Evolutionary conservation across 2,113 vertebrate species (phyloP), one percentile per base, ranked within the genome.

Genomic region (Colius striatus): DNA sequence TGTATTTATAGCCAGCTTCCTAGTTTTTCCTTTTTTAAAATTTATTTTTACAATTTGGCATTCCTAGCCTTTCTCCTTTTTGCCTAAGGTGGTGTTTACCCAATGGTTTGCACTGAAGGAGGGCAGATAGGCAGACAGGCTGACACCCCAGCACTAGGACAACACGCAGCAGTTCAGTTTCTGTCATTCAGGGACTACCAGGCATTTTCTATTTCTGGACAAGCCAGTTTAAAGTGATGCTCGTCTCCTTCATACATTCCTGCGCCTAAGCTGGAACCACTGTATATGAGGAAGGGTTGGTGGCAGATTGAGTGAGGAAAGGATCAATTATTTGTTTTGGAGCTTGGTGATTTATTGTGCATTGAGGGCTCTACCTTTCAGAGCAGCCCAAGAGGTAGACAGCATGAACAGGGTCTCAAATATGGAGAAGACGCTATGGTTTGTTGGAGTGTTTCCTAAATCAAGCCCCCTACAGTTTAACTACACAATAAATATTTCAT

Each of bases 1-100:
- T 97, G 81, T 97, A 98, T 98, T 98, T 98, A 98, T 90, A 95
- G 92, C 41, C 58, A 48, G 48, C 60, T 95, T 97, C 80, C 58
- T 71, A 71, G 32, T 57, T 84, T 92, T 92, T 92, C 17, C 29
- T 87, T 95, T 86, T 86, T 92, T 89, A 41, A 41, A 41, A 41
- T 61, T 87, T 84, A 45, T 80, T 66, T 73, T 86, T 71, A 51
- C 65, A 95, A 53, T 67, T 96, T 90, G 88, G 76, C 67, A 93
- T 36, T 84, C 55, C 94, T 81, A 90, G 57, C 32, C 75, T 81
- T 54, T 73, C 48, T 82, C 27, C 22, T 86, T 66, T 80, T 89
- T 80, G 25, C 58, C 38, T 66, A 65, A 54, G 36, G 81, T 8
- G 11, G 12, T 41, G 25, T 61, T 94, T 70, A 89, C n/a, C 30